Percentiles rank a stretch among this genome's conserved stretches.
Conservation (phyloP, 2,888 invertebrate species). For the Thereva unica region DNA sequence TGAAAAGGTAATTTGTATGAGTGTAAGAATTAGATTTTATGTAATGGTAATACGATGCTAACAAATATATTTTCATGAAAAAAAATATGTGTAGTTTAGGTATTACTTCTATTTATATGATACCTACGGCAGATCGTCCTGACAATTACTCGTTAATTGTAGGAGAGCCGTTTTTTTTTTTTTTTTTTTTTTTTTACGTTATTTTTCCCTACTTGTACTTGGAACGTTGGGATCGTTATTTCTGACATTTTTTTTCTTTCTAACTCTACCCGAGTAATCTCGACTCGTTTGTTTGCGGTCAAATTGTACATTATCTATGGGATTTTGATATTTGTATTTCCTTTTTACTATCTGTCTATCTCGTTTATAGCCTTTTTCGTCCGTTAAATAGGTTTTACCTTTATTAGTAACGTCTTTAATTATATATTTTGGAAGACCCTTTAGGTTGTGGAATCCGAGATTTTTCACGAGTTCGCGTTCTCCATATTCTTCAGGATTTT, state of each 20-base stretch:
- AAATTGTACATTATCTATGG: conserved; percentile 29
- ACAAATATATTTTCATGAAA: too few relatives aligned
- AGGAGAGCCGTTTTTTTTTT: too few relatives aligned
- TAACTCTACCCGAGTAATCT: conserved; percentile 29
- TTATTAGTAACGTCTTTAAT: conserved; percentile 38
- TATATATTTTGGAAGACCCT: conserved; percentile 38
- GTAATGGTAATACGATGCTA: too few relatives aligned
- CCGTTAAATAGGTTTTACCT: conserved; percentile 36
- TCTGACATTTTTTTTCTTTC: conserved; percentile 2
- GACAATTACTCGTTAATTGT: too few relatives aligned
- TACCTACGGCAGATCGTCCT: too few relatives aligned
- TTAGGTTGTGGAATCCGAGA: conserved; percentile 40
- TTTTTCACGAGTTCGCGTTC: conserved; percentile 40
- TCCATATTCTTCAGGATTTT: conserved; percentile 4
- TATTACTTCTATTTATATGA: too few relatives aligned
- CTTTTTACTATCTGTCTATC: conserved; percentile 40
- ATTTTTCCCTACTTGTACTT: not conserved
- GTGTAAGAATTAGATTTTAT: too few relatives aligned
- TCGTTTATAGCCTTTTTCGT: conserved; percentile 37
- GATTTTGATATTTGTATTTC: conserved; percentile 39
- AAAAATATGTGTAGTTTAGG: too few relatives aligned
- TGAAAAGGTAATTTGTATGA: too few relatives aligned
- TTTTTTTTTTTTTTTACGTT: too few relatives aligned
- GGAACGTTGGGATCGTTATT: not conserved
- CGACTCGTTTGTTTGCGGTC: conserved; percentile 37